Evolutionary conservation across 1,140 invertebrate genomes (phyloP).

Genomic region (Aphaenogaster rudis): DNA sequence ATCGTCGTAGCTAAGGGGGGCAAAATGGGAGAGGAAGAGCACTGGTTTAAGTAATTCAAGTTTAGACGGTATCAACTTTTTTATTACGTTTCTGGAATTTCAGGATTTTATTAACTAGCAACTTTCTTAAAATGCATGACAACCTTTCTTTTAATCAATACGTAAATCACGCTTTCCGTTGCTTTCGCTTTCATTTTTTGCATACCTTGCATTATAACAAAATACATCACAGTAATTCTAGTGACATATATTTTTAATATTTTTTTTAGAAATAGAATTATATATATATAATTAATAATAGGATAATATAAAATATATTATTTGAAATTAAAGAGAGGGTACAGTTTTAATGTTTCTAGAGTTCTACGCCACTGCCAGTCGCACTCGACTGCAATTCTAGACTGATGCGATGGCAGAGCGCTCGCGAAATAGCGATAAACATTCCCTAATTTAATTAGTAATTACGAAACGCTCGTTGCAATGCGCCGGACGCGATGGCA

Average conservation of each 20-base stretch:
- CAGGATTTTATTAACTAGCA: background rate
- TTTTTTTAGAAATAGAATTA: background rate
- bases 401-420: background rate
- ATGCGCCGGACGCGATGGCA: slow-evolving; percentile 15
- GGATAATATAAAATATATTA: background rate
- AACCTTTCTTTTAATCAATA: background rate
- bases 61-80: background rate
- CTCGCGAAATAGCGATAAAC: slow-evolving; percentile 54
- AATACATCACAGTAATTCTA: background rate
- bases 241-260: background rate
- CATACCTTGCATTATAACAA: background rate
- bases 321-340: background rate
- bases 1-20: background rate
- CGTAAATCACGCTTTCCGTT: background rate
- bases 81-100: background rate
- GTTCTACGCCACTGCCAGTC: background rate
- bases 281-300: background rate
- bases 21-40: background rate
- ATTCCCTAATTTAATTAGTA: slow-evolving; percentile 56
- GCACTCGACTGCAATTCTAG: slow-evolving; percentile 24
- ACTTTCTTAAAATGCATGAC: background rate
- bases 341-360: background rate
- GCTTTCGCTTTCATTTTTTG: background rate
- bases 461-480: slow-evolving; percentile 49
- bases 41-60: background rate